These are phyloP conservation scores for Clarias laeviceps DNA, from an alignment of 2,797 vertebrate genomes.

Conservation along the genomic window DNA sequence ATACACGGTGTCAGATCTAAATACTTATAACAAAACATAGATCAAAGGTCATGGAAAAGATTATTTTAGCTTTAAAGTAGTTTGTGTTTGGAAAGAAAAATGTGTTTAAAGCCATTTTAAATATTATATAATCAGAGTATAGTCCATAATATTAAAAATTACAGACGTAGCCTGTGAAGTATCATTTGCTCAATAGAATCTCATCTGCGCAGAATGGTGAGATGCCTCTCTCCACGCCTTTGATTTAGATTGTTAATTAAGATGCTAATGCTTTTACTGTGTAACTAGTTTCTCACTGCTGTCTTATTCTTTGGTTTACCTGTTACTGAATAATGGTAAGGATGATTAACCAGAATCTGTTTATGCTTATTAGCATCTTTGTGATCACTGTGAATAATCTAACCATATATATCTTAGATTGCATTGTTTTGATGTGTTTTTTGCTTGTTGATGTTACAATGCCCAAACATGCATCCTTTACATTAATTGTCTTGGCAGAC, in stretches of 20 bases:
- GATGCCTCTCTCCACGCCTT: conserved; percentile 14
- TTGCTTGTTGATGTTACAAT: conserved; percentile 17
- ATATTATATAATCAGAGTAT: background rate
- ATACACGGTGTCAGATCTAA: background rate
- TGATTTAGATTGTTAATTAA: conserved; percentile 4
- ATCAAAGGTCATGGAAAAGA: background rate
- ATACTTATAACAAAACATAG: background rate
- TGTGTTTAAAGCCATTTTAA: background rate
- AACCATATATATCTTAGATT: background rate
- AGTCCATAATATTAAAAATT: background rate
- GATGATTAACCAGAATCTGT: conserved; percentile 43
- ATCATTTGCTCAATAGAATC: background rate
- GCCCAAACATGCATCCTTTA: conserved; percentile 7
- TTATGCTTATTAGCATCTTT: conserved; percentile 38
- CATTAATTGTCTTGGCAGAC: conserved; percentile 14
- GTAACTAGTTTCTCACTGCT: conserved; percentile 2
- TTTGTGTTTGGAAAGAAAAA: background rate
- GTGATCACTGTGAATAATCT: background rate
- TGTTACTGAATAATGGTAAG: conserved; percentile 39
- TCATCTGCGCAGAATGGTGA: background rate
- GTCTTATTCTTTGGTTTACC: conserved; percentile 41
- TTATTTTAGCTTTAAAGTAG: background rate
- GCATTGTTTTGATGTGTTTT: conserved; percentile 10
- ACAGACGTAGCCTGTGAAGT: background rate
- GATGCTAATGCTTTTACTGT: conserved; percentile 31